These are phyloP conservation scores for Malurus splendens DNA, from an alignment of 2,797 vertebrate genomes.

Conservation along the genomic window DNA sequence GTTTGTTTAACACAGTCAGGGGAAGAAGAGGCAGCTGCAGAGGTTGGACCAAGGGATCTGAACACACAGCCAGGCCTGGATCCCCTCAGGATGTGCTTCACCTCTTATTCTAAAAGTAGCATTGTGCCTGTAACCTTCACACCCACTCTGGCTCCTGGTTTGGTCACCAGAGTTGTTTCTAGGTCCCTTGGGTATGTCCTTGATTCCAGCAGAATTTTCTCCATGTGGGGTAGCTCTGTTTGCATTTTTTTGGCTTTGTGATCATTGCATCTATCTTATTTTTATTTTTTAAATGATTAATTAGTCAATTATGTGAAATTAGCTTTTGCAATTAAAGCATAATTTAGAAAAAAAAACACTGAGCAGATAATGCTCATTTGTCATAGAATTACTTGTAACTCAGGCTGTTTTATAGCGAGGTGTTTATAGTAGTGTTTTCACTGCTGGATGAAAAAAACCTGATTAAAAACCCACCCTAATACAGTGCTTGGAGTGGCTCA, in stretches of 20 bases:
- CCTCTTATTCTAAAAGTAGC: background rate
- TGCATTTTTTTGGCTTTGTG: background rate
- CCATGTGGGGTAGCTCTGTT: background rate
- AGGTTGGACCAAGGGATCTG: background rate
- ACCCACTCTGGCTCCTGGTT: background rate
- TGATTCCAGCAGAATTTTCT: background rate
- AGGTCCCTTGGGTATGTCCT: background rate
- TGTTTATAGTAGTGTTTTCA: background rate
- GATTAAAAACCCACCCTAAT: background rate
- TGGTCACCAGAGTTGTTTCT: background rate
- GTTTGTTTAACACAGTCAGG: background rate
- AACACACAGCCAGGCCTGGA: background rate
- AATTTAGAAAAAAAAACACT: slow-evolving; percentile 36
- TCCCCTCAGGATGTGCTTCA: background rate
- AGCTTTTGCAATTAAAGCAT: slow-evolving; percentile 47
- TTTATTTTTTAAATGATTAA: slow-evolving; percentile 43
- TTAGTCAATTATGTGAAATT: slow-evolving; percentile 50
- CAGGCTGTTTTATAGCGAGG: background rate
- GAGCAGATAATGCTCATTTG: slow-evolving; percentile 22
- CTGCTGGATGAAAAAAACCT: background rate
- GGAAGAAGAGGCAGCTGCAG: background rate
- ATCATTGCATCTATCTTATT: background rate
- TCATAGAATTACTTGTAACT: slow-evolving; percentile 21
- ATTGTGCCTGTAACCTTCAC: background rate
- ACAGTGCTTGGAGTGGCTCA: background rate